Evolutionary conservation across 2,797 vertebrate species (phyloP), one percentile per base, ranked within the genome.

Genomic region (Ctenopoma kingsleyae): DNA sequence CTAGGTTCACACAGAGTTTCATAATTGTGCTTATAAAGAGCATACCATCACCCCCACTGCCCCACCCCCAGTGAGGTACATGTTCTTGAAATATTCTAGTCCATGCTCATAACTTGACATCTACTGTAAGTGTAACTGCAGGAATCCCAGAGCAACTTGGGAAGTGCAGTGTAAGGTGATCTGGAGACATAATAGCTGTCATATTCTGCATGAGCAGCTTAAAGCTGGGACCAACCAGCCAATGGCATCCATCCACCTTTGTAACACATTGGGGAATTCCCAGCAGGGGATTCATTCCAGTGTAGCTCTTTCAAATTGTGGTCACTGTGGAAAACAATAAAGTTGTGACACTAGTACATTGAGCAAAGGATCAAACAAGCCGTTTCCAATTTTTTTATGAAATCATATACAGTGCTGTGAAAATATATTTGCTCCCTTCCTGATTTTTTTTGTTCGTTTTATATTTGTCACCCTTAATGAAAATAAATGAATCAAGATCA

Each of bases 161-260:
- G 69, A 76, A 74, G 56, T 74, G 71, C 52, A 78, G 59, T 80
- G 78, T 88, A 88, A 83, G 71, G 65, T 59, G 82, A 88, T 87
- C 82, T 65, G 36, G 57, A 78, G 71, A 67, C 80, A 65, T 60
- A 74, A 58, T 46, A 50, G 71, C 67, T 81, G 82, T 81, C 86
- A 78, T 56, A 52, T 58, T 74, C 64, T 27, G 36, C 67, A 48
- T 10, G 32, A 67, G 66, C 51, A 61, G 64, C 75, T 72, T 55
- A 57, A 56, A 63, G 62, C 63, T 54, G 27, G 17, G 69, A 71
- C 58, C 53, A 19, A 64, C 71, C 49, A 65, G 43, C 49, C 63
- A 51, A 27, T 76, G 78, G 74, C 59, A 59, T 81, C 30, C 23
- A 23, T 80, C 74, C 72, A 82, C 66, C 56, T 68, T 59, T 72